A percentile compares a stretch with the other conserved stretches of the same genome.
Conservation (phyloP, 1,140 invertebrate species). For the Heliconius himera region DNA sequence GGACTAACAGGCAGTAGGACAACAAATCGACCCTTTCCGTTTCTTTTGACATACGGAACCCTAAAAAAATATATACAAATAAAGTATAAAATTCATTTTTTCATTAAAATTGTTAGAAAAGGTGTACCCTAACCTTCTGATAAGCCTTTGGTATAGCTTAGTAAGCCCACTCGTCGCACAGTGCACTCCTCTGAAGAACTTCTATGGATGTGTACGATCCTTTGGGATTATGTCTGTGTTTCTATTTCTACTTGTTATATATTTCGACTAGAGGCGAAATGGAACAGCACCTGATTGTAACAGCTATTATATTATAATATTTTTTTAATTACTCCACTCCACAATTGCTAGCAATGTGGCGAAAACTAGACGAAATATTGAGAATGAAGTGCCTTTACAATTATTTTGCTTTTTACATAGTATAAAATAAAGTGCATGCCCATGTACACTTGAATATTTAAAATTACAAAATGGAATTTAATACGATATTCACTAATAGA, state of each 20-base stretch:
- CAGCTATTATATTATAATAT: no score
- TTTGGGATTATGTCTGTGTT: background rate
- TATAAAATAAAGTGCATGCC: no score
- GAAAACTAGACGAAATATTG: no score
- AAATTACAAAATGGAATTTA: no score
- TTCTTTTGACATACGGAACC: background rate
- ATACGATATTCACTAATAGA: no score
- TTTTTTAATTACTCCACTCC: no score
- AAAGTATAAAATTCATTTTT: background rate
- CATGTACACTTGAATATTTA: no score
- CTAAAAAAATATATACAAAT: background rate
- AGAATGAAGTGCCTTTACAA: no score
- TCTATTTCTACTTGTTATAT: background rate
- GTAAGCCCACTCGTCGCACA: background rate
- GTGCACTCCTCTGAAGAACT: constrained; percentile 6
- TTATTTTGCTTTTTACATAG: no score
- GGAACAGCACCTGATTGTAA: no score
- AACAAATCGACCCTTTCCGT: background rate
- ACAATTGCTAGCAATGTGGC: no score
- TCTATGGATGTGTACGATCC: background rate
- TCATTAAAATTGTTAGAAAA: background rate
- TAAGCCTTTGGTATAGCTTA: background rate
- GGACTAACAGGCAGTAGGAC: background rate
- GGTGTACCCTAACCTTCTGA: background rate
- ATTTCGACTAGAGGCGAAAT: background rate